phyloP scores from a whole-genome alignment of 2,888 invertebrate genomes.

The Stictocephala bisonia region DNA sequence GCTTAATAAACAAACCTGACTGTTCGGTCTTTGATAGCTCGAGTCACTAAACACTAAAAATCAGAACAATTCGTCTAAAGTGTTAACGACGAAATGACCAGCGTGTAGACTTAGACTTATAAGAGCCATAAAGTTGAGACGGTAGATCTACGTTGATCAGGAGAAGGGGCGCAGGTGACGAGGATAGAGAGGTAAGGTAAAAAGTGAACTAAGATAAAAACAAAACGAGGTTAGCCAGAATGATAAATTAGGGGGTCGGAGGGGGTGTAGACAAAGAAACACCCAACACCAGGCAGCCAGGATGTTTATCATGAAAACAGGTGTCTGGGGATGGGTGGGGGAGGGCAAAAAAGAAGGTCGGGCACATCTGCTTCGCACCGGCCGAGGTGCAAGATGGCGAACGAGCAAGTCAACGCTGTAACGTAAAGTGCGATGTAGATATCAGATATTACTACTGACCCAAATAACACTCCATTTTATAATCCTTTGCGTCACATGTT shows the following conservation, averaged over 20 bases:
- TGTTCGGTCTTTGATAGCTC: too few species aligned
- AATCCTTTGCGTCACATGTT: too few species aligned
- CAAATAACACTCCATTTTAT: too few species aligned
- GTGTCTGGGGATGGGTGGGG: constrained; percentile 2
- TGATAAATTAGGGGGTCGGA: constrained; percentile 23
- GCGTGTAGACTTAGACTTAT: too few species aligned
- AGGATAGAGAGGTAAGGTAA: not conserved
- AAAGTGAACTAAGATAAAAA: constrained; percentile 23
- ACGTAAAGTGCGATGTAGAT: not conserved
- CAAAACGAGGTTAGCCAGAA: constrained; percentile 27
- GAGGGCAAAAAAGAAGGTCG: not conserved
- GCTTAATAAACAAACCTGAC: too few species aligned
- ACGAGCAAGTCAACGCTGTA: not conserved
- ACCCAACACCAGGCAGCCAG: constrained; percentile 15
- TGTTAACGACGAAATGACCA: too few species aligned
- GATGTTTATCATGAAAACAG: constrained; percentile 32
- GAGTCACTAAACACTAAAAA: too few species aligned
- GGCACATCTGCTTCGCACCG: constrained; percentile 17
- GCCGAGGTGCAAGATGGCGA: constrained; percentile 23
- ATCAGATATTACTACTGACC: not conserved
- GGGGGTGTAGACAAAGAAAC: constrained; percentile 5
- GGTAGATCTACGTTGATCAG: not conserved
- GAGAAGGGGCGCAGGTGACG: not conserved
- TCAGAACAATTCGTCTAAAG: too few species aligned
- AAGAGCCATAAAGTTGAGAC: too few species aligned